phyloP scores from a whole-genome alignment of 1,140 invertebrate species.

The Kradibia gibbosae region DNA sequence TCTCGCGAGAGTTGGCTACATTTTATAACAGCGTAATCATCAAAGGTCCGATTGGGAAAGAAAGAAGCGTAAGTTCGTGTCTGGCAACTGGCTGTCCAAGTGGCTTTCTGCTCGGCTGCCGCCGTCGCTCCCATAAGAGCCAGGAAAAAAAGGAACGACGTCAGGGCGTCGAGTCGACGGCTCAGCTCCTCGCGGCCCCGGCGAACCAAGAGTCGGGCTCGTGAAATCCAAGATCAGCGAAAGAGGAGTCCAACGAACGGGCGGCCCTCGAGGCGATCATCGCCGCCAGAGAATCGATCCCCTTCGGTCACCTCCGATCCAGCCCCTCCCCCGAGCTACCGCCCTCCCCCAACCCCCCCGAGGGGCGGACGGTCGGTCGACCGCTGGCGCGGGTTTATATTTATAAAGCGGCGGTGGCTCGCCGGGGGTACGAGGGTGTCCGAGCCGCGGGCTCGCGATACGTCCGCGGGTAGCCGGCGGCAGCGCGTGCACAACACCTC shows the following conservation, averaged over 20 bases:
- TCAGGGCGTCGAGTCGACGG: too few relatives aligned
- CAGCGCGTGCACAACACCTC: slow-evolving; percentile 10
- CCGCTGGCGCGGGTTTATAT: slow-evolving; percentile 35
- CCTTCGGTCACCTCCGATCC: neutral
- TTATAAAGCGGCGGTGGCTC: slow-evolving; percentile 42
- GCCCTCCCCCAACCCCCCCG: neutral
- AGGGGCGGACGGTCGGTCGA: neutral
- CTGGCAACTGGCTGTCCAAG: neutral
- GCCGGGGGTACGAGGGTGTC: neutral
- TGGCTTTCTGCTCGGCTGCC: neutral
- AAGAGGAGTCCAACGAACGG: neutral
- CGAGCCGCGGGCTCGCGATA: slow-evolving; percentile 11
- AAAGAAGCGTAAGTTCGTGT: neutral
- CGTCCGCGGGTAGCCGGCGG: slow-evolving; percentile 9
- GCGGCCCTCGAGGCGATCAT: neutral
- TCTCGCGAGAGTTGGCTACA: too few relatives aligned
- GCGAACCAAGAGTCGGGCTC: neutral
- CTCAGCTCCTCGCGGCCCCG: too few relatives aligned
- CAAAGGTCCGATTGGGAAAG: too few relatives aligned
- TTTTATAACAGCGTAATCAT: too few relatives aligned
- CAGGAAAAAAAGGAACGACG: too few relatives aligned
- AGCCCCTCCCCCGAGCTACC: neutral
- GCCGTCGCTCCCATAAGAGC: too few relatives aligned
- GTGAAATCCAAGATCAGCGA: neutral
- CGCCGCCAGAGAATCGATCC: neutral